Evolutionary conservation across 2,888 invertebrate genomes (phyloP).

Genomic region (Mythimna lalbum): DNA sequence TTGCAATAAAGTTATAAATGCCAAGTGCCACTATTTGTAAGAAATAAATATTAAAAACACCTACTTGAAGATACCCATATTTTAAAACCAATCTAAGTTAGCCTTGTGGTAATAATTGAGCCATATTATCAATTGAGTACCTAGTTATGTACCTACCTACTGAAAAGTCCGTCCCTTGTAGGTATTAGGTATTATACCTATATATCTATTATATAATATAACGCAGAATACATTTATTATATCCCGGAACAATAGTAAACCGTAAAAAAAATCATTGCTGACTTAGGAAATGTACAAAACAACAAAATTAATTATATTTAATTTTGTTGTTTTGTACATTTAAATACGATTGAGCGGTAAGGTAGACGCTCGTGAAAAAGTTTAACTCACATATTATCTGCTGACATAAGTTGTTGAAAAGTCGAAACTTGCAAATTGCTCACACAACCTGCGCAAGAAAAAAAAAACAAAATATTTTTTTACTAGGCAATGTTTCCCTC

Average conservation of each 20-base stretch:
- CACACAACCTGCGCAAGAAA: constrained; percentile 19
- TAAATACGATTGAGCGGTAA: not conserved
- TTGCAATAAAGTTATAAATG: too few relatives aligned
- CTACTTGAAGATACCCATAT: not conserved
- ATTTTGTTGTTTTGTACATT: too few relatives aligned
- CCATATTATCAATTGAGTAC: not conserved
- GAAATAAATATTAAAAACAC: not conserved
- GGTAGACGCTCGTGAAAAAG: constrained; percentile 4
- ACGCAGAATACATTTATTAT: not conserved
- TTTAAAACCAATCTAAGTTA: not conserved
- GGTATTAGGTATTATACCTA: not conserved
- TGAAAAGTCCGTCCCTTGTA: not conserved
- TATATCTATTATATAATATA: too few relatives aligned
- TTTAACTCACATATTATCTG: not conserved
- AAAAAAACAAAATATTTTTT: constrained; percentile 35
- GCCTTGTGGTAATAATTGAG: constrained; percentile 18
- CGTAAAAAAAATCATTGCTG: not conserved
- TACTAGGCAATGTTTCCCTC: constrained; percentile 44
- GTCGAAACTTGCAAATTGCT: constrained; percentile 30
- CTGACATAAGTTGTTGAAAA: constrained; percentile 5
- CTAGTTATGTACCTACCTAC: too few relatives aligned
- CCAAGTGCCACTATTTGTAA: not conserved
- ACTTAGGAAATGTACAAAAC: not conserved
- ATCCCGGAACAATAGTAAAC: not conserved
- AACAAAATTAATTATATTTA: too few relatives aligned